Percentiles rank a stretch among this genome's conserved stretches.
These are phyloP conservation scores for Pangasianodon hypophthalmus DNA, from an alignment of 2,113 vertebrate genomes.

Conservation along the genomic window DNA sequence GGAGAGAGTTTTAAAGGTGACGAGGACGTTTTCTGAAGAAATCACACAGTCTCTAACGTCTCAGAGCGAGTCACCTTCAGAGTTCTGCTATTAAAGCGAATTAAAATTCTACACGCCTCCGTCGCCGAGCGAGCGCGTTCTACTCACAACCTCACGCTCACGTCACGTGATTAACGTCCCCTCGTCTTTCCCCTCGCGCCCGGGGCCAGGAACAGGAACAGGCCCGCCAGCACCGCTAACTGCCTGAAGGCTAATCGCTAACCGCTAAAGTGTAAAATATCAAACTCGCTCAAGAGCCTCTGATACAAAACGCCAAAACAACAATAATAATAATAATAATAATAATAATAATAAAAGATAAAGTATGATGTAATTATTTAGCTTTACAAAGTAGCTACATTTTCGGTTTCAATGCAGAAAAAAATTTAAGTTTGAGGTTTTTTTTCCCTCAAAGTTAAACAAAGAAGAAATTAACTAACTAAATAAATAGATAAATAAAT, in stretches of 20 bases:
- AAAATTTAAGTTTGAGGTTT: too few relatives aligned
- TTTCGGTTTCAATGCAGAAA: too few relatives aligned
- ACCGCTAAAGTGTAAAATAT: not conserved
- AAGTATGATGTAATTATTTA: too few relatives aligned
- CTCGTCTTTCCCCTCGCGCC: not conserved
- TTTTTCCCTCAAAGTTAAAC: too few relatives aligned
- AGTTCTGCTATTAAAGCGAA: not conserved
- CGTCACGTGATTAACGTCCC: not conserved
- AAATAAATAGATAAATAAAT: too few relatives aligned
- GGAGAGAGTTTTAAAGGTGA: not conserved
- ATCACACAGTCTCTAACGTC: not conserved
- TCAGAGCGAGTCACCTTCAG: slow-evolving; percentile 27
- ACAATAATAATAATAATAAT: too few relatives aligned
- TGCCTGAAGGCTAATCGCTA: not conserved
- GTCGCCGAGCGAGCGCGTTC: not conserved
- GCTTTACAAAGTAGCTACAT: too few relatives aligned
- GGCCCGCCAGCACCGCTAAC: not conserved
- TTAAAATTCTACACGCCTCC: slow-evolving; percentile 26
- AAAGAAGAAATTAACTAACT: too few relatives aligned
- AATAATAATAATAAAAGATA: too few relatives aligned
- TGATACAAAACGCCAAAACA: not conserved
- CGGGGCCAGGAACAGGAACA: not conserved
- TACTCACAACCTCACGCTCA: not conserved
- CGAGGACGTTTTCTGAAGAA: not conserved
- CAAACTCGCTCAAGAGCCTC: not conserved